Conservation (phyloP, 1,140 invertebrate species). For the Ceratina japonica region DNA sequence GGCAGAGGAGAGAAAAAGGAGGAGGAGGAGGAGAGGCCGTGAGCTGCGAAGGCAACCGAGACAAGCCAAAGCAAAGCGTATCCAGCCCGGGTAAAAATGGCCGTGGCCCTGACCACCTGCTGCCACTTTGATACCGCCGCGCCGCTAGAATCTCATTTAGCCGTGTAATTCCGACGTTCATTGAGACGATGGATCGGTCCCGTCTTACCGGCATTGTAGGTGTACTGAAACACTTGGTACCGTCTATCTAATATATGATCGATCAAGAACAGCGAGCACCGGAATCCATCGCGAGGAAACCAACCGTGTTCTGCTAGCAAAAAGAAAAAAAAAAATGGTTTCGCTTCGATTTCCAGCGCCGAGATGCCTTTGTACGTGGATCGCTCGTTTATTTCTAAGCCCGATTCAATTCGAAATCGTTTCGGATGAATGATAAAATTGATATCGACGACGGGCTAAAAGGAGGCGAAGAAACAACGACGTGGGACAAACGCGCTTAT, state of each 20-base stretch:
- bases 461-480: too few species aligned
- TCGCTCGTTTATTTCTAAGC: not conserved
- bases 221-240: constrained; percentile 62
- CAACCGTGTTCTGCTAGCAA: not conserved
- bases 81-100: constrained; percentile 53
- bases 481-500: too few species aligned
- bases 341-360: constrained; percentile 22
- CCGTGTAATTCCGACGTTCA: constrained; percentile 75
- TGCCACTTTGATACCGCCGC: constrained; percentile 79
- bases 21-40: constrained; percentile 35
- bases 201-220: constrained; percentile 58
- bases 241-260: constrained; percentile 66
- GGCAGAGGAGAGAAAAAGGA: constrained; percentile 27
- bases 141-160: constrained; percentile 77
- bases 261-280: constrained; percentile 57
- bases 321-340: constrained; percentile 4
- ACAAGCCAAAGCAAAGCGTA: constrained; percentile 38
- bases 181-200: constrained; percentile 70
- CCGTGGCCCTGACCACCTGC: constrained; percentile 76
- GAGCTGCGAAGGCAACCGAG: constrained; percentile 37
- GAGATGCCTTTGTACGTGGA: not conserved
- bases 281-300: constrained; percentile 26
- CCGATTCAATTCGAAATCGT: not conserved
- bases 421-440: not conserved
- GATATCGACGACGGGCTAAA: not conserved